These are phyloP conservation scores for Neosilurus hyrtlii DNA, from an alignment of 2,797 vertebrate species.

Conservation along the genomic window DNA sequence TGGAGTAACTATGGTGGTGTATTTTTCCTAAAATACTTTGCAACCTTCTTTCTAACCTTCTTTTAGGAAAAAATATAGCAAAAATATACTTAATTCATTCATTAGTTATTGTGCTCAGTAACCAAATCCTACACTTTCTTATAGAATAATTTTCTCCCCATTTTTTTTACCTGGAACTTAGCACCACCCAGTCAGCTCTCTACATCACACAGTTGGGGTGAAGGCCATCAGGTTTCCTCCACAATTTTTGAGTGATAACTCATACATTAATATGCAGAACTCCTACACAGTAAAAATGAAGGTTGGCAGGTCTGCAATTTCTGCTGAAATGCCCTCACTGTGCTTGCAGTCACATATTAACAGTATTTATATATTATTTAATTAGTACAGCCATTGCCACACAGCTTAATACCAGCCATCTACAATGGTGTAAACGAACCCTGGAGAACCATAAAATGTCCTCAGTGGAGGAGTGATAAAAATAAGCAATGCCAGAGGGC, in stretches of 20 bases:
- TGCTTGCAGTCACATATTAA: neutral
- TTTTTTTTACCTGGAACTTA: neutral
- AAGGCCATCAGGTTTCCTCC: neutral
- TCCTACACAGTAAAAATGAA: neutral
- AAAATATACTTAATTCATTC: too few species aligned
- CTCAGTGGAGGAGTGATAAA: constrained; percentile 3
- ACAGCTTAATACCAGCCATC: constrained; percentile 1
- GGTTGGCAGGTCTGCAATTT: neutral
- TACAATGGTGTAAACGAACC: neutral
- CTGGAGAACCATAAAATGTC: neutral
- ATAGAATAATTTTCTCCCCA: neutral
- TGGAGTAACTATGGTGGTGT: too few species aligned
- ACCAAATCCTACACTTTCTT: neutral
- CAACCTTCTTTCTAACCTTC: too few species aligned
- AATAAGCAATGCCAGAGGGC: constrained; percentile 38
- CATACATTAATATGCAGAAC: neutral
- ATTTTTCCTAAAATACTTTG: too few species aligned
- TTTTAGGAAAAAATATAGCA: too few species aligned
- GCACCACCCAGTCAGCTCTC: neutral
- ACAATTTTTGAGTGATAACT: neutral
- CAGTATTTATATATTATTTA: neutral
- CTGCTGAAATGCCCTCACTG: too few species aligned
- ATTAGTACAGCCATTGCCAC: constrained; percentile 7
- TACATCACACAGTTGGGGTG: neutral
- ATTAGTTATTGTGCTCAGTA: neutral